Base-by-base conservation (phyloP, 2,113 vertebrate genomes). In the Ageneiosus marmoratus region DNA sequence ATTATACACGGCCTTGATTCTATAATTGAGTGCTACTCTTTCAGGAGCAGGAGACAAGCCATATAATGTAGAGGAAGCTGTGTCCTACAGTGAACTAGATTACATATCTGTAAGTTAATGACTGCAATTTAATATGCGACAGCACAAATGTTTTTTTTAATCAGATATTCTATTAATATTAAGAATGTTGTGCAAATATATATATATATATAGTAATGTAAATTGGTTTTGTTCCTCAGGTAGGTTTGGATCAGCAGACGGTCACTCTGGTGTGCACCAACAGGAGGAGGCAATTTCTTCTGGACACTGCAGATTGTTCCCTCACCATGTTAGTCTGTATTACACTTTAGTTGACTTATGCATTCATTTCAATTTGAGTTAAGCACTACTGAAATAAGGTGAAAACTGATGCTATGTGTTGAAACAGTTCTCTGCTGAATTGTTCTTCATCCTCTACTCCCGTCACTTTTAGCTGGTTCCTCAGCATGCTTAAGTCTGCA, bases 11-110 rank as follows among this genome's bases (percentile, higher is more conserved):
- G 18, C 0, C 32, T 46, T 60, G 48, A 53, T 70, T 55, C 2
- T 34, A 41, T 37, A n/a, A 86, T 75, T 85, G 60, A 29, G 20
- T 81, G 16, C 29, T 18, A 56, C 51, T 80, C 2, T 60, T 79
- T 77, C 91, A 99, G 98, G 97, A 89, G 97, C 97, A 62, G 96
- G 97, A 0, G 97, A 99, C 89, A 99, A 99, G 91, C 98, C 97
- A 0, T 99, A 99, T 91, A 94, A 95, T 87, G 96, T 99, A 84
- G 97, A 99, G 87, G 97, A 98, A 24, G 97, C 97, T 0, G 92
- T 99, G 78, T 96, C 97, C 62, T 99, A 99, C 73, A 98, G 95
- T 1, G 97, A 99, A 87, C 93, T 99, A 65, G 98, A 99, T 90
- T 99, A 98, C 63, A 80, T 99, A 73, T 99, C 98, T 82, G 98